A percentile compares a stretch with the other conserved stretches of the same genome.
These are phyloP conservation scores for Trachymyrmex septentrionalis DNA, from an alignment of 1,140 invertebrate species.

Conservation along the genomic window DNA sequence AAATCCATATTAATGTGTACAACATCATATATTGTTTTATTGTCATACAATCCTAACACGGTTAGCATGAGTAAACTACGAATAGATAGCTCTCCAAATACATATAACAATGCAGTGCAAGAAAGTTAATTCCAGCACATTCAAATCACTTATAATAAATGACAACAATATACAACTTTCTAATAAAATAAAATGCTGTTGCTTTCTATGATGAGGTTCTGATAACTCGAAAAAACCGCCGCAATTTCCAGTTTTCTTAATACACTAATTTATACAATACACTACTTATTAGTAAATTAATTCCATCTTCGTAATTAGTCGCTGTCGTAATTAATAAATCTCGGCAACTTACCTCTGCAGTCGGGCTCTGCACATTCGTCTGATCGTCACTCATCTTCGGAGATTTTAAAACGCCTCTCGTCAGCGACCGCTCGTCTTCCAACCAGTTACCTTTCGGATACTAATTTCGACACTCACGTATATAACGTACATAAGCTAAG, in stretches of 20 bases:
- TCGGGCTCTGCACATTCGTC: slow-evolving; percentile 77
- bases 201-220: not conserved
- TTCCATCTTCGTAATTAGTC: not conserved
- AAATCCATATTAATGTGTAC: slow-evolving; percentile 7
- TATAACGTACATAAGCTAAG: slow-evolving; percentile 43
- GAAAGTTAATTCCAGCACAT: not conserved
- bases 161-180: not conserved
- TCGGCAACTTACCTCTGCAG: slow-evolving; percentile 75
- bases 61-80: not conserved
- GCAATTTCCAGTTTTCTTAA: not conserved
- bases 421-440: slow-evolving; percentile 17
- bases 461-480: slow-evolving; percentile 40
- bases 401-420: slow-evolving; percentile 63
- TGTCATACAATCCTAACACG: not conserved
- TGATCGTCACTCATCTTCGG: slow-evolving; percentile 83
- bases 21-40: not conserved
- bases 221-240: not conserved
- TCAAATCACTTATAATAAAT: not conserved
- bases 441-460: slow-evolving; percentile 37
- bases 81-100: not conserved
- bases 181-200: not conserved
- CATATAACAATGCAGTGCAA: not conserved
- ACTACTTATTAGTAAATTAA: not conserved
- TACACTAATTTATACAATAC: not conserved
- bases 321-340: not conserved